Percentiles rank a stretch among this genome's conserved stretches.
Evolutionary conservation across 2,888 invertebrate genomes (phyloP).

Genomic region (Pantelozetes paolii): DNA sequence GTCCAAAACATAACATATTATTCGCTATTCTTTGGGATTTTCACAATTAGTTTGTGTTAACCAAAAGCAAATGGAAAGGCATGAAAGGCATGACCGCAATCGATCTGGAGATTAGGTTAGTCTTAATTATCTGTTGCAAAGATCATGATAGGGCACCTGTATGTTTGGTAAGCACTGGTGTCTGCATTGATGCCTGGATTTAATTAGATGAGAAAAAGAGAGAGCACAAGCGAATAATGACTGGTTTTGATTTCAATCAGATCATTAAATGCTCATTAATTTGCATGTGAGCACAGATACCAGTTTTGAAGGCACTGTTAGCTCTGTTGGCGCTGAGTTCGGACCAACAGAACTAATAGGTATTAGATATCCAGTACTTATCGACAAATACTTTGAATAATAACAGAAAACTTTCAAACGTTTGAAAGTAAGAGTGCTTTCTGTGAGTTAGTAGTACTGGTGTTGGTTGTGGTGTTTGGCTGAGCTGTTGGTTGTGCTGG

Average conservation of each 20-base stretch:
- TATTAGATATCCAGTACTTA: background rate
- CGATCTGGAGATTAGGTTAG: constrained; percentile 11
- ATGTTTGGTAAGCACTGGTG: background rate
- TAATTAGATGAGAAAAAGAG: constrained; percentile 10
- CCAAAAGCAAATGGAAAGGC: constrained; percentile 4
- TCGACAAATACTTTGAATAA: background rate
- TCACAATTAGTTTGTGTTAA: background rate
- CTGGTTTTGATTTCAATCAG: constrained; percentile 24
- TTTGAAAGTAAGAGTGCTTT: background rate
- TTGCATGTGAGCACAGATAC: constrained; percentile 17
- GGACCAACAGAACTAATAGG: background rate
- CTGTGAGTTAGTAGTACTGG: background rate
- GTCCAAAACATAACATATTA: too few relatives aligned
- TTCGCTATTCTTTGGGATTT: background rate
- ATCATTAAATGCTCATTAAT: constrained; percentile 31
- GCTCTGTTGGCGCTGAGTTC: background rate
- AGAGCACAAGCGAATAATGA: background rate
- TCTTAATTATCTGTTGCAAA: constrained; percentile 5
- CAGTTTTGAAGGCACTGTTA: background rate
- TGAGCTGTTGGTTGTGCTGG: background rate
- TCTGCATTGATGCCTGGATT: background rate
- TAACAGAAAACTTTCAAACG: background rate
- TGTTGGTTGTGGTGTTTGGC: background rate
- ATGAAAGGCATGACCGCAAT: constrained; percentile 17
- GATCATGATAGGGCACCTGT: constrained; percentile 16